Percentiles rank a stretch among this genome's conserved stretches.
phyloP scores from a whole-genome alignment of 2,888 invertebrate genomes.

The Itoplectis maculator region DNA sequence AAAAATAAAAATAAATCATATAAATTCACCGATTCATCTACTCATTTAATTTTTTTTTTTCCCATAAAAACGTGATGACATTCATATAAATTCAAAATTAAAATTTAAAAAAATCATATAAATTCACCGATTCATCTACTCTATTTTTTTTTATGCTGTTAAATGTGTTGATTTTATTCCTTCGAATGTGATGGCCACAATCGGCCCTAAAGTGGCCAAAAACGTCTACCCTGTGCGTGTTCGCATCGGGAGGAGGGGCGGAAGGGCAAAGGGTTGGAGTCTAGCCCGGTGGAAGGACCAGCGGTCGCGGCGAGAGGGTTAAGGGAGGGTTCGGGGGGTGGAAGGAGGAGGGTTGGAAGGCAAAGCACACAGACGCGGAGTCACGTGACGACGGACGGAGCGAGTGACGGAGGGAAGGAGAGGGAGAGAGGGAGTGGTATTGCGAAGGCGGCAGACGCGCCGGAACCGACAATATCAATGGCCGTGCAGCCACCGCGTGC shows the following conservation, averaged over 20 bases:
- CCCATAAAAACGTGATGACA: too few relatives aligned
- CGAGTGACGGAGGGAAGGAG: not conserved
- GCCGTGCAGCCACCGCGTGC: slow-evolving; percentile 68
- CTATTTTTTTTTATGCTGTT: too few relatives aligned
- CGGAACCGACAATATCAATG: slow-evolving; percentile 76
- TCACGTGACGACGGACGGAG: slow-evolving; percentile 27
- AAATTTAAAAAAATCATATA: too few relatives aligned
- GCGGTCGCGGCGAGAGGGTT: not conserved
- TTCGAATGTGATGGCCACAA: too few relatives aligned
- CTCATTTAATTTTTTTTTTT: too few relatives aligned
- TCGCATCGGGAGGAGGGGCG: slow-evolving; percentile 11
- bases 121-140: too few relatives aligned
- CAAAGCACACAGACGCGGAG: not conserved
- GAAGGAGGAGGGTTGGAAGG: not conserved
- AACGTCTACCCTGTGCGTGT: too few relatives aligned
- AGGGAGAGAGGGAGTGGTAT: slow-evolving; percentile 59
- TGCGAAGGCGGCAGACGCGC: slow-evolving; percentile 69
- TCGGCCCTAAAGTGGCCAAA: too few relatives aligned
- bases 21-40: too few relatives aligned
- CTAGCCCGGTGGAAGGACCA: slow-evolving; percentile 39
- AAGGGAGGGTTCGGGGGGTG: not conserved
- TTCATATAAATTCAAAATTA: too few relatives aligned
- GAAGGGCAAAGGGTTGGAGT: slow-evolving; percentile 46
- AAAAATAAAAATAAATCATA: too few relatives aligned
- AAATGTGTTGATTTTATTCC: too few relatives aligned